Base-by-base conservation (phyloP, 2,888 invertebrate species). In the Lasius fuliginosus region DNA sequence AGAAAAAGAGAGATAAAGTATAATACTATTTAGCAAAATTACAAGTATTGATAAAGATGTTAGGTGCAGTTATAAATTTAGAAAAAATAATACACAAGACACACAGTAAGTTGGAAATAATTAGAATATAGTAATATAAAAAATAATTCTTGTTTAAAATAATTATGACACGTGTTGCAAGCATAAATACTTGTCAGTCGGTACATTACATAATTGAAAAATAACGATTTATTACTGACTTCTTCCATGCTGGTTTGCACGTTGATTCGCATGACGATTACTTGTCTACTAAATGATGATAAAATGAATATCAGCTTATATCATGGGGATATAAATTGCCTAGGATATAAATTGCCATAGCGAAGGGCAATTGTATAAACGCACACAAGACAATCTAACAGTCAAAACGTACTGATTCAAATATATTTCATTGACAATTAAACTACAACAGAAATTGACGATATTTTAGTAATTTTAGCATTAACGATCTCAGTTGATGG, bases 291-390 rank as follows among this genome's bases (percentile, higher is more conserved):
- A 23, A 58, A 30, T 27, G n/a, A 1, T 65, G 36, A 36, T 33
- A 27, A 64, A 49, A 23, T 53, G 15, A 18, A n/a, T 62, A 62
- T 30, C 27, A 18, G 15, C 18, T 62, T 18, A 56, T 42, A 40
- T 18, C 18, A 27, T 42, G 64, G 62, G 12, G 8, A 62, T 30
- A 74, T 74, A 64, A 76, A 76, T 76, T 53, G 27, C 5, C 36
- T 65, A n/a, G n/a, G n/a, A n/a, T n/a, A n/a, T n/a, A 15, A 11
- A 36, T 75, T n/a, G n/a, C n/a, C 23, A 49, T 8, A 11, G 68
- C 12, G 49, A 76, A 76, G 76, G 67, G 4, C 36, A 76, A 76
- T 53, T 76, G 4, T 3, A 67, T 53, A 36, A 76, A 76, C 36
- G 27, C 18, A 18, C 27, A 67, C 18, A 67, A 67, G 36, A 76